Evolutionary conservation across 2,797 vertebrate species (phyloP).

Genomic region (Nannoperca australis): DNA sequence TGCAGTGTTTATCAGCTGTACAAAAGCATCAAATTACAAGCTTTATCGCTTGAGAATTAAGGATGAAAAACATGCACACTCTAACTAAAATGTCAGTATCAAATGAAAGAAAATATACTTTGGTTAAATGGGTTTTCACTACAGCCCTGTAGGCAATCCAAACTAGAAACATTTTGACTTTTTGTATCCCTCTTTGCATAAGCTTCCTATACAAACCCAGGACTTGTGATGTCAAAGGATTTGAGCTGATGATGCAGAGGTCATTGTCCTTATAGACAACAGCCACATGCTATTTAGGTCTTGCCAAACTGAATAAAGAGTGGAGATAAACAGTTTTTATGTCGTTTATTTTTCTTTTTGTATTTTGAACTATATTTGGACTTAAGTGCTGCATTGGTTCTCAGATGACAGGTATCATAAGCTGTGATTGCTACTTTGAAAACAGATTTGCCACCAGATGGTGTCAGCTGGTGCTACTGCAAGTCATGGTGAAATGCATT

Average conservation of each 20-base stretch:
- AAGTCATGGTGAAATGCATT: conserved; percentile 11
- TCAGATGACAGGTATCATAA: conserved; percentile 12
- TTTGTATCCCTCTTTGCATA: not conserved
- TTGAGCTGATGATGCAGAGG: not conserved
- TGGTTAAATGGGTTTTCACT: not conserved
- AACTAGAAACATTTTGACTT: not conserved
- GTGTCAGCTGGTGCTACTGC: conserved; percentile 2
- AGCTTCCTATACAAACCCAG: not conserved
- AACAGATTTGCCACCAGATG: conserved; percentile 4
- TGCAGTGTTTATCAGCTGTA: conserved; percentile 25
- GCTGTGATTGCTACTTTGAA: conserved; percentile 21
- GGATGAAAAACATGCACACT: conserved; percentile 13
- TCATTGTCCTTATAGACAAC: not conserved
- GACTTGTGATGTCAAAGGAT: not conserved
- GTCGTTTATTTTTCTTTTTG: not conserved
- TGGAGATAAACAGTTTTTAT: not conserved
- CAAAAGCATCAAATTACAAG: conserved; percentile 27
- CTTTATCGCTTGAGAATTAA: not conserved
- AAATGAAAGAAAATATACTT: conserved; percentile 9
- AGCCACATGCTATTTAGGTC: conserved; percentile 7
- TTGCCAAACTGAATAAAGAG: not conserved
- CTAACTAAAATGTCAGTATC: not conserved
- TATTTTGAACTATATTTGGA: not conserved
- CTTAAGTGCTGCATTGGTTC: conserved; percentile 5
- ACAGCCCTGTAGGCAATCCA: conserved; percentile 1